These are phyloP conservation scores for Parapristionchus giblindavisi DNA, from an alignment of 2,888 invertebrate species.

Conservation along the genomic window DNA sequence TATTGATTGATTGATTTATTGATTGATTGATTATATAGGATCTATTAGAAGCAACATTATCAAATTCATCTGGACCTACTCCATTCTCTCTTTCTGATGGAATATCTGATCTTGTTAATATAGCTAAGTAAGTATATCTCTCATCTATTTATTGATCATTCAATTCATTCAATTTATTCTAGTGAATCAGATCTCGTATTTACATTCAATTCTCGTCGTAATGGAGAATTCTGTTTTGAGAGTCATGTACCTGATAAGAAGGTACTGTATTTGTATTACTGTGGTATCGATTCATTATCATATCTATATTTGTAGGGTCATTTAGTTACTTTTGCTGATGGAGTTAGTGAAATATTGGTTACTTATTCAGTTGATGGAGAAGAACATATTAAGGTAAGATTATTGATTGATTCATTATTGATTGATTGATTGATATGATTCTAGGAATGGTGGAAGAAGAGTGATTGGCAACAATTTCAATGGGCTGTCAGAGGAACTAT, in stretches of 20 bases:
- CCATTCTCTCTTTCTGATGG: conserved; percentile 35
- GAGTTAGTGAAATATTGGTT: conserved; percentile 52
- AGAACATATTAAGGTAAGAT: conserved; percentile 34
- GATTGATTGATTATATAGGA: conserved; percentile 2
- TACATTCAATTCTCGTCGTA: conserved; percentile 52
- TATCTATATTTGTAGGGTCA: conserved; percentile 46
- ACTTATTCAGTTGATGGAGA: conserved; percentile 50
- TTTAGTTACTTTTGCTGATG: conserved; percentile 52
- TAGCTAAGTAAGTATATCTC: conserved; percentile 13
- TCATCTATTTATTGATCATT: not conserved
- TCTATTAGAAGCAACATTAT: conserved; percentile 11
- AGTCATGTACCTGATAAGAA: conserved; percentile 43
- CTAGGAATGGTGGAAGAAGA: conserved; percentile 53
- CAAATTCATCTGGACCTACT: conserved; percentile 14
- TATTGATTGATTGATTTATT: not conserved
- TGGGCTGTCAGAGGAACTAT: conserved; percentile 60
- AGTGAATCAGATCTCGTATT: conserved; percentile 53
- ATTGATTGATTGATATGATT: not conserved
- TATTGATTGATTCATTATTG: not conserved
- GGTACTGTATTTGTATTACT: conserved; percentile 38
- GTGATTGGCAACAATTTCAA: conserved; percentile 58
- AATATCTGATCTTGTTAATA: conserved; percentile 12
- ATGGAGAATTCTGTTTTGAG: conserved; percentile 57
- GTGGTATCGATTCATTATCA: not conserved
- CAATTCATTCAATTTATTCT: not conserved